phyloP scores from a whole-genome alignment of 2,888 invertebrate species.

The Caenorhabditis sulstoni region DNA sequence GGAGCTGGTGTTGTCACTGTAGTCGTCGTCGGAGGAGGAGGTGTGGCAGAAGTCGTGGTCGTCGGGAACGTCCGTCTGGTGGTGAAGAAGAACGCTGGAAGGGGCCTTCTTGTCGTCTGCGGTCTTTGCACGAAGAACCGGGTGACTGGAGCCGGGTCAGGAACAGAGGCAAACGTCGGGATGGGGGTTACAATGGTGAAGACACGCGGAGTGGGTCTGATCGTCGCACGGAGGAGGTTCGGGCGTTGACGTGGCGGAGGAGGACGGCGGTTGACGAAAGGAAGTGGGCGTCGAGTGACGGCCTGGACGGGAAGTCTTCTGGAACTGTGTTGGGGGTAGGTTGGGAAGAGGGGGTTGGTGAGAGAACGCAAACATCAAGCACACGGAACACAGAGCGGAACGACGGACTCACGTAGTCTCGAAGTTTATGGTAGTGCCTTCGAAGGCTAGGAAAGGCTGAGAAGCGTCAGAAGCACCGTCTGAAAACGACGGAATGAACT shows the following conservation, averaged over 20 bases:
- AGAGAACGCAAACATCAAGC: conserved; percentile 5
- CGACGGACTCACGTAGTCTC: conserved; percentile 51
- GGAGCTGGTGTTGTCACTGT: conserved; percentile 48
- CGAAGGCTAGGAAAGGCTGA: conserved; percentile 43
- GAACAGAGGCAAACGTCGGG: conserved; percentile 49
- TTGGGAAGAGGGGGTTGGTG: conserved; percentile 20
- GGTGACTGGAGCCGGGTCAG: conserved; percentile 43
- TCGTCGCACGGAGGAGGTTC: conserved; percentile 46
- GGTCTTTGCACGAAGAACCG: conserved; percentile 54
- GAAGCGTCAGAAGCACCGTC: conserved; percentile 53
- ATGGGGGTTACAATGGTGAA: conserved; percentile 51
- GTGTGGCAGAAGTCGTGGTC: conserved; percentile 19
- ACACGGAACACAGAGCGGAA: conserved; percentile 33
- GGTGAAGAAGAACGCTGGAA: conserved; percentile 37
- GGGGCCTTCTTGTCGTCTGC: conserved; percentile 23
- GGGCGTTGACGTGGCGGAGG: conserved; percentile 36
- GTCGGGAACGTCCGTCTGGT: conserved; percentile 44
- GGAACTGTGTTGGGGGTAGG: conserved; percentile 38
- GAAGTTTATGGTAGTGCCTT: conserved; percentile 45
- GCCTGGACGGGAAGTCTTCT: conserved; percentile 37
- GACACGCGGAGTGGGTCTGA: conserved; percentile 52
- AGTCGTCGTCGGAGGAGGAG: conserved; percentile 37
- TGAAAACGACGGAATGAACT: conserved; percentile 58
- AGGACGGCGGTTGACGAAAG: conserved; percentile 42
- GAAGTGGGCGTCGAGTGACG: conserved; percentile 41